Conservation (phyloP, 2,888 invertebrate species). For the Athrips mouffetella region DNA sequence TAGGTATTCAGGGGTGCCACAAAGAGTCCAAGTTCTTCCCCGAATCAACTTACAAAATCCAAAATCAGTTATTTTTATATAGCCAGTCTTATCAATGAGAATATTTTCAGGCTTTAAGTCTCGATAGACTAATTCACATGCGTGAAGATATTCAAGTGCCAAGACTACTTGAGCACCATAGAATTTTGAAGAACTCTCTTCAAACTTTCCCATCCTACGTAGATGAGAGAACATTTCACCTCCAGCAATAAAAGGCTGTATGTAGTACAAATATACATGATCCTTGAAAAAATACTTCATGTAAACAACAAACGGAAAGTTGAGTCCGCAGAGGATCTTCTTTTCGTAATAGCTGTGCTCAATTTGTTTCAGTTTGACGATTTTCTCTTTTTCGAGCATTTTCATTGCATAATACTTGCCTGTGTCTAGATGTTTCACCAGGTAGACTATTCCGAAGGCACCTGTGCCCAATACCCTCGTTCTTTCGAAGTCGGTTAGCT, state of each 20-base stretch:
- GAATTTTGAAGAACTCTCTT: slow-evolving; percentile 89
- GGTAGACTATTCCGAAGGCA: slow-evolving; percentile 92
- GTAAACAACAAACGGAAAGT: slow-evolving; percentile 92
- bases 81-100: slow-evolving; percentile 87
- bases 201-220: slow-evolving; percentile 80
- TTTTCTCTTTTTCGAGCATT: slow-evolving; percentile 89
- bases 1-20: slow-evolving; percentile 98
- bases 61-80: slow-evolving; percentile 93
- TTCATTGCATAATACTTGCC: slow-evolving; percentile 90
- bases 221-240: slow-evolving; percentile 92
- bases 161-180: slow-evolving; percentile 94
- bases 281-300: slow-evolving; percentile 93
- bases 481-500: slow-evolving; percentile 82
- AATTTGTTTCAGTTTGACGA: slow-evolving; percentile 92
- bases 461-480: slow-evolving; percentile 90
- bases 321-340: slow-evolving; percentile 88
- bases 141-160: slow-evolving; percentile 94
- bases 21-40: slow-evolving; percentile 92
- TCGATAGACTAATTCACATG: slow-evolving; percentile 90
- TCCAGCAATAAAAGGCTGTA: slow-evolving; percentile 89
- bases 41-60: slow-evolving; percentile 92
- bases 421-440: slow-evolving; percentile 78
- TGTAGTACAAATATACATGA: slow-evolving; percentile 88
- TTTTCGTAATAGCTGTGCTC: slow-evolving; percentile 94
- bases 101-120: slow-evolving; percentile 97